phyloP scores from a whole-genome alignment of 2,888 invertebrate genomes.

The Aphidoletes aphidimyza region DNA sequence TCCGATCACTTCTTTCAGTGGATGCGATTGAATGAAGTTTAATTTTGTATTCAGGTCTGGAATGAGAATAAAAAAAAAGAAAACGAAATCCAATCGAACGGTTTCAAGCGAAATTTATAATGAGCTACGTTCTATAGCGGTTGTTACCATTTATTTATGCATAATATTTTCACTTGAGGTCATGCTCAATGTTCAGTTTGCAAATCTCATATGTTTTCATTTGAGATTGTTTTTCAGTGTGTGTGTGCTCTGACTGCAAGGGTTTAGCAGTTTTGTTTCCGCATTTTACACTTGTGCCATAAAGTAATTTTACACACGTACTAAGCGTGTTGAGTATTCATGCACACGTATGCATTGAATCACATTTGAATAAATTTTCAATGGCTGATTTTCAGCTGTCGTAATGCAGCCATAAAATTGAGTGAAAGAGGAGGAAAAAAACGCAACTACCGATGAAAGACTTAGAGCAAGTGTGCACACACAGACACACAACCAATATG shows the following conservation, averaged over 20 bases:
- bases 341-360: neutral
- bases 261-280: conserved; percentile 1
- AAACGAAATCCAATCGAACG: conserved; percentile 1
- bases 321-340: neutral
- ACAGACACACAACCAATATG: neutral
- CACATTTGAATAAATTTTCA: neutral
- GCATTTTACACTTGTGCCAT: neutral
- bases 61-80: neutral
- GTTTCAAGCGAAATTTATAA: neutral
- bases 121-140: no score
- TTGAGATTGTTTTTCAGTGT: conserved; percentile 25
- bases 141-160: neutral
- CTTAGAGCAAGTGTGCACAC: neutral
- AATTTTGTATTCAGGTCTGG: conserved; percentile 14
- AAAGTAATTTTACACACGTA: neutral
- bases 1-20: neutral
- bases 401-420: neutral
- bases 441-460: neutral
- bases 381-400: neutral
- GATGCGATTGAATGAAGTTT: conserved; percentile 39
- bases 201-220: neutral
- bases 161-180: neutral
- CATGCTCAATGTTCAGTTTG: neutral
- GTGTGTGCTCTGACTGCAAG: no score
- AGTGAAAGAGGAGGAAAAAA: neutral